These are phyloP conservation scores for Scaptomyza montana DNA, from an alignment of 1,140 invertebrate genomes.

Conservation along the genomic window DNA sequence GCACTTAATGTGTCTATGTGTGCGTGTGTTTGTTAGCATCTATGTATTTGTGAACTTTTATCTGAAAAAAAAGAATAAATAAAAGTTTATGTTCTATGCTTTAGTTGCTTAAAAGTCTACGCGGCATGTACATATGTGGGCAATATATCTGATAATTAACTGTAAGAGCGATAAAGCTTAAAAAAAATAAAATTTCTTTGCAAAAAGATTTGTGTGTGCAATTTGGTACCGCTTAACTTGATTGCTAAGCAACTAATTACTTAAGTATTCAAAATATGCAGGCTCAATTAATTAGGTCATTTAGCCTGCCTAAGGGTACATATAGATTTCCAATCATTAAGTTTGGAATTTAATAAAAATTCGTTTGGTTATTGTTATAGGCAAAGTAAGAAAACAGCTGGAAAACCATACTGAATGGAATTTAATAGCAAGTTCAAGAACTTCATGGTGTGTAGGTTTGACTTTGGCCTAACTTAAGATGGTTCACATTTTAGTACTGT, in stretches of 20 bases:
- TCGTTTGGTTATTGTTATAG: background rate
- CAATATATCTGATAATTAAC: background rate
- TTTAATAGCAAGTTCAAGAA: too few species aligned
- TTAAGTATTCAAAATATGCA: background rate
- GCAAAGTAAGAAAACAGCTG: too few species aligned
- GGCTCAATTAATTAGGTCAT: background rate
- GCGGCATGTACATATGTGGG: background rate
- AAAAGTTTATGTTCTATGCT: background rate
- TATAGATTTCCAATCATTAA: background rate
- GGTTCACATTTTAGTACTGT: background rate
- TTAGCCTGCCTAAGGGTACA: background rate
- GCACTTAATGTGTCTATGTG: constrained; percentile 15
- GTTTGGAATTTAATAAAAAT: background rate
- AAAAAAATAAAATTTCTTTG: background rate
- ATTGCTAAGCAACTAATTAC: background rate
- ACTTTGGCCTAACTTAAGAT: background rate
- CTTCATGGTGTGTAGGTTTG: background rate
- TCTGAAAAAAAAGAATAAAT: constrained; percentile 8
- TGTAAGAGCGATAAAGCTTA: background rate
- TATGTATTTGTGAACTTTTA: constrained; percentile 28
- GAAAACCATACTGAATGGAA: too few species aligned
- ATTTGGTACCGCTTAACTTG: too few species aligned
- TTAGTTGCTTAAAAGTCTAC: too few species aligned
- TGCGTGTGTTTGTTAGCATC: constrained; percentile 4
- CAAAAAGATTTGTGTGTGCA: too few species aligned